Percentiles rank a stretch among this genome's conserved stretches.
Conservation (phyloP, 2,113 vertebrate species). For the Psammodynastes pulverulentus region DNA sequence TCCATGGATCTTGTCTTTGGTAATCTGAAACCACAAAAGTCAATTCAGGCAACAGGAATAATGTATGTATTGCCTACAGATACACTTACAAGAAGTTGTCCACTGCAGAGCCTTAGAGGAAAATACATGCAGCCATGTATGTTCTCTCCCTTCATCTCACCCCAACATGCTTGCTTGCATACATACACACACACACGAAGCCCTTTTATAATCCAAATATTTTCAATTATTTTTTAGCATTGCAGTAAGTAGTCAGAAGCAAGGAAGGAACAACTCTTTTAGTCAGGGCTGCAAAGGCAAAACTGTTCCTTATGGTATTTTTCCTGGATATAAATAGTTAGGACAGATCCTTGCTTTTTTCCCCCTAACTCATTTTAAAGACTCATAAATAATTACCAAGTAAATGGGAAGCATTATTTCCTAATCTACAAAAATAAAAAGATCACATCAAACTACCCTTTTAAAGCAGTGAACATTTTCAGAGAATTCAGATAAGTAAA, state of each 20-base stretch:
- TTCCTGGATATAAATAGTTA: not conserved
- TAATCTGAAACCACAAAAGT: conserved; percentile 74
- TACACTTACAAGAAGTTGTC: too few relatives aligned
- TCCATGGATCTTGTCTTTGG: conserved; percentile 98
- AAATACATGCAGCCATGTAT: not conserved
- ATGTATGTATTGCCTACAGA: not conserved
- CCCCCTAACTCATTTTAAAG: not conserved
- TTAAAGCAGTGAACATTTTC: not conserved
- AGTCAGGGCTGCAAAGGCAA: not conserved
- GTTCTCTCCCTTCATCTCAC: not conserved
- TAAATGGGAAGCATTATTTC: not conserved
- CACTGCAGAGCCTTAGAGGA: not conserved
- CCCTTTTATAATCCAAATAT: not conserved
- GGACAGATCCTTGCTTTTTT: not conserved
- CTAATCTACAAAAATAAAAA: not conserved
- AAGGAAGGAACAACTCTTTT: not conserved
- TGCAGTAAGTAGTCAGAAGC: not conserved
- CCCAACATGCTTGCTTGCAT: not conserved
- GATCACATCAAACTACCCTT: not conserved
- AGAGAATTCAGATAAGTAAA: not conserved
- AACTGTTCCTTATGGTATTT: not conserved
- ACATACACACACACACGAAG: not conserved
- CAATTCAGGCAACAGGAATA: conserved; percentile 11
- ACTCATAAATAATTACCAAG: not conserved
- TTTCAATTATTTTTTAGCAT: not conserved